Conservation (phyloP, 2,113 vertebrate species). For the Elephantulus edwardii region DNA sequence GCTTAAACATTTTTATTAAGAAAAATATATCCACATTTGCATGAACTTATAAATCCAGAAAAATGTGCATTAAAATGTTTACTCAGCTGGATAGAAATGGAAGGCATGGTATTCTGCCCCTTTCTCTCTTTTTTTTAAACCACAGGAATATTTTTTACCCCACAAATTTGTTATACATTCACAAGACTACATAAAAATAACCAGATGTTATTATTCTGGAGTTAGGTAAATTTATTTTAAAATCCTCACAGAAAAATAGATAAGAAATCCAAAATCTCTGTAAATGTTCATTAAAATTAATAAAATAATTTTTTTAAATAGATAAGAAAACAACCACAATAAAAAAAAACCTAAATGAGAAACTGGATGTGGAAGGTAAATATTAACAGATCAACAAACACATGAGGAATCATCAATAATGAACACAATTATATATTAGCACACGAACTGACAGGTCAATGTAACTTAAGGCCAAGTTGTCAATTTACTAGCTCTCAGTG, state of each 20-base stretch:
- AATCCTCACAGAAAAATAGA: neutral
- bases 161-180: neutral
- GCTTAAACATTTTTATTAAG: neutral
- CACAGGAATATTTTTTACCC: neutral
- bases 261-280: no score
- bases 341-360: neutral
- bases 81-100: neutral
- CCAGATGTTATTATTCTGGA: neutral
- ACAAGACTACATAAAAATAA: neutral
- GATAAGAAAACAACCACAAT: neutral
- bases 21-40: neutral
- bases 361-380: neutral
- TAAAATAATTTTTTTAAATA: no score
- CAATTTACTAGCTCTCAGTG: neutral
- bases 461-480: neutral
- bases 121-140: constrained; percentile 21
- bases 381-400: neutral
- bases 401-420: neutral
- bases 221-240: neutral
- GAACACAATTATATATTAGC: neutral
- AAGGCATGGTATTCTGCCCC: neutral
- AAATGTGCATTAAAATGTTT: neutral
- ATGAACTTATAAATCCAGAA: constrained; percentile 15
- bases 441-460: neutral
- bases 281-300: no score